Conservation (phyloP, 2,888 invertebrate species). For the Parnassius smintheus region DNA sequence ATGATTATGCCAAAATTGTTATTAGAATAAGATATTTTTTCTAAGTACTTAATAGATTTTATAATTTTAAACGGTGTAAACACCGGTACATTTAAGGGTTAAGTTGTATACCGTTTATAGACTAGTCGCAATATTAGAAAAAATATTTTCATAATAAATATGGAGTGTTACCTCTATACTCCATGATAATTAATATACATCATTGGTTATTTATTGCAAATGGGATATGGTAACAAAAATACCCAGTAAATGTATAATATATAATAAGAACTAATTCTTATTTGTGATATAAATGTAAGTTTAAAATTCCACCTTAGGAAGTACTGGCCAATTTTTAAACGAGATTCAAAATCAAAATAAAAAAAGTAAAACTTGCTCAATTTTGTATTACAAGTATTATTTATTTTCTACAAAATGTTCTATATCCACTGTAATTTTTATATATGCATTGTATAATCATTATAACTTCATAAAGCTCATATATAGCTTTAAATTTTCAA, state of each 20-base stretch:
- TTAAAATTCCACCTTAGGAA: slow-evolving; percentile 11
- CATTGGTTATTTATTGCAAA: slow-evolving; percentile 22
- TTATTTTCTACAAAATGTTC: slow-evolving; percentile 21
- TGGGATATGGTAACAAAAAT: slow-evolving; percentile 14
- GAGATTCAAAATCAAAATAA: slow-evolving; percentile 7
- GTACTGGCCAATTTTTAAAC: slow-evolving; percentile 3
- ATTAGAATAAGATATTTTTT: slow-evolving; percentile 15
- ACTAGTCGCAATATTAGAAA: slow-evolving; percentile 27
- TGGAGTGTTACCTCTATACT: too few species aligned
- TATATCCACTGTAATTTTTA: slow-evolving; percentile 1
- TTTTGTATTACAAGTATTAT: slow-evolving; percentile 21
- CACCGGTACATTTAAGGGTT: not conserved
- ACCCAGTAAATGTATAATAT: slow-evolving; percentile 15
- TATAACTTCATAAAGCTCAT: slow-evolving; percentile 27
- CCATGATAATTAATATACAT: slow-evolving; percentile 12
- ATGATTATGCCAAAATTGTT: slow-evolving; percentile 24
- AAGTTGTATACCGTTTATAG: slow-evolving; percentile 16
- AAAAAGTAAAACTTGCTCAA: slow-evolving; percentile 27
- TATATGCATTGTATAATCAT: not conserved
- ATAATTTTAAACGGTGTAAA: slow-evolving; percentile 11
- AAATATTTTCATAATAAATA: slow-evolving; percentile 2
- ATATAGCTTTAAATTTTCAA: slow-evolving; percentile 52
- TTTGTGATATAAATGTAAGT: slow-evolving; percentile 29
- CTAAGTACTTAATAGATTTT: slow-evolving; percentile 24
- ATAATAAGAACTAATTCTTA: slow-evolving; percentile 11